Conservation (phyloP, 2,888 invertebrate genomes). For the Conchocele bisecta region DNA sequence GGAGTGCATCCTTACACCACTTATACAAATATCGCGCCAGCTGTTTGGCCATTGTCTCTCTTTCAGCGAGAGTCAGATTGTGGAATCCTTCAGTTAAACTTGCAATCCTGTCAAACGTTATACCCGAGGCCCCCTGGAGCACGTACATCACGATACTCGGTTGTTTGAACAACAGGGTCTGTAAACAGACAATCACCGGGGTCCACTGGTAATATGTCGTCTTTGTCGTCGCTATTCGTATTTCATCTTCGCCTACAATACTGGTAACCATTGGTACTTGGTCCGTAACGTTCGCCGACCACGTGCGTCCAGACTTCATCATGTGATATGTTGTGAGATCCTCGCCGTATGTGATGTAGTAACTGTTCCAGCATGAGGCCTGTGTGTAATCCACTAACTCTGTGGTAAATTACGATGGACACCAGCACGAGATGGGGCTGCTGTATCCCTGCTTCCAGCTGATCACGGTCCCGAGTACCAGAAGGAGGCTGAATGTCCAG, state of each 20-base stretch:
- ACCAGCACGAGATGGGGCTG: slow-evolving; percentile 39
- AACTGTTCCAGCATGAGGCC: slow-evolving; percentile 37
- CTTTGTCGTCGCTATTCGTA: not conserved
- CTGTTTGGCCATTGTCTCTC: slow-evolving; percentile 31
- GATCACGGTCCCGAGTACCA: slow-evolving; percentile 37
- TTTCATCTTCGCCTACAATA: not conserved
- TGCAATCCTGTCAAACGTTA: slow-evolving; percentile 44
- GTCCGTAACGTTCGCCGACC: not conserved
- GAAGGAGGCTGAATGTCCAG: slow-evolving; percentile 54
- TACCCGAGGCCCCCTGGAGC: slow-evolving; percentile 38
- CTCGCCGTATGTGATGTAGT: slow-evolving; percentile 20
- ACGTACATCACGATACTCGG: slow-evolving; percentile 46
- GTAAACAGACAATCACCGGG: slow-evolving; percentile 44
- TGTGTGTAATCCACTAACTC: not conserved
- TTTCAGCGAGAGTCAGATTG: slow-evolving; percentile 31
- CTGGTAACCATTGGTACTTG: not conserved
- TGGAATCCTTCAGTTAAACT: slow-evolving; percentile 42
- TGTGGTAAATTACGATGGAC: slow-evolving; percentile 29
- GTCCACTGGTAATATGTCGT: slow-evolving; percentile 46
- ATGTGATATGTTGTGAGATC: not conserved
- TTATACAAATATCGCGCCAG: slow-evolving; percentile 43
- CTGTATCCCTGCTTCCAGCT: slow-evolving; percentile 45
- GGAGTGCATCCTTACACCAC: slow-evolving; percentile 39
- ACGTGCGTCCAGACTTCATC: not conserved
- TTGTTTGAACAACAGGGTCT: slow-evolving; percentile 51